Base-by-base conservation (phyloP, 2,888 invertebrate species). In the Celastrina argiolus region DNA sequence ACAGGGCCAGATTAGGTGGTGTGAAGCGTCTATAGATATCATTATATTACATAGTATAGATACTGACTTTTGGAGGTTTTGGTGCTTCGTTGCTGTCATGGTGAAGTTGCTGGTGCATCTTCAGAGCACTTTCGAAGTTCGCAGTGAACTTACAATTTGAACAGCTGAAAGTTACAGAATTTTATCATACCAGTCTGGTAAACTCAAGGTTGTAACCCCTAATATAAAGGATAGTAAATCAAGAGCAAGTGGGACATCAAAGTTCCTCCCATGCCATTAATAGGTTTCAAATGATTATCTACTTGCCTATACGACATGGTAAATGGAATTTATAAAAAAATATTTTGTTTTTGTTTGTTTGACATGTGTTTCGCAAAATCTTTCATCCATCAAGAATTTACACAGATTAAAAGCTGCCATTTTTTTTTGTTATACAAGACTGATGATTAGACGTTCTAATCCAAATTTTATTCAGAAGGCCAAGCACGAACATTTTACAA, bases 51-150 rank as follows among this genome's bases (percentile, higher is more conserved):
- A 2, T 36, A 36, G 12, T 10, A 36, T 41, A 1, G 1, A 14
- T 61, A 22, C 39, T 61, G 2, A 64, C 63, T n/a, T 64, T 64
- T 1, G 14, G 8, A 8, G 63, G 8, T 42, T 16, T 28, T 28
- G 68, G 10, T 2, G 74, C 73, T 16, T 68, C 61, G 41, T 61
- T 72, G 22, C 73, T 69, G 1, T 78, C 81, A 63, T 90, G 90
- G 31, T 87, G 83, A 0, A 89, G 75, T 72, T 90, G 86, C 0
- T 72, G 77, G 45, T 91, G 90, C 88, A 90, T 90, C 16, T 73
- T 70, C 12, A 90, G 74, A 0, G 86, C 86, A 63, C 85, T 89
- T 72, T 87, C 85, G 73, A 88, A 90, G 66, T 88, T 81, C 0
- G 88, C 76, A 0, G 78, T 81, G 73, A 87, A 91, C 34, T 69